Base-by-base conservation (phyloP, 2,797 vertebrate species). In the Cossypha polioptera region DNA sequence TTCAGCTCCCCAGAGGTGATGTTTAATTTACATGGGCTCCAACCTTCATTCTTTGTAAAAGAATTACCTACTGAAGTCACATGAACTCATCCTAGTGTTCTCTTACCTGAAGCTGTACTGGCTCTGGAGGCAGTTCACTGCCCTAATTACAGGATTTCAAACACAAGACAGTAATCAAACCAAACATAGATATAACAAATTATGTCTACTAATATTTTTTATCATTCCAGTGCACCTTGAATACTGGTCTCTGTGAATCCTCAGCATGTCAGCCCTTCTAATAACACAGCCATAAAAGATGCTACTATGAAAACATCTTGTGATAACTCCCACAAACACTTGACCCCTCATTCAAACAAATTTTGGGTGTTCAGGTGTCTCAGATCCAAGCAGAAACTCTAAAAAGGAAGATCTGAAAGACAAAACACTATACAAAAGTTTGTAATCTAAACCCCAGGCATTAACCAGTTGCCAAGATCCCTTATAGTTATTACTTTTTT, bases 111-210 rank as follows among this genome's bases (percentile, higher is more conserved):
- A 68, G 81, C 19, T 73, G 55, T 38, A 2, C 20, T 43, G 93
- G 51, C 94, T 86, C 95, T 84, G 73, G 93, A 86, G 94, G 93
- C 86, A 86, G 47, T 28, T 85, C 0, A 0, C 53, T 31, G 53
- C 77, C 75, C 57, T 95, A 86, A 96, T 96, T 96, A 96, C 94
- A 95, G 72, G 48, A 80, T 83, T 91, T 89, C 91, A 97, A 95
- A 95, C 50, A 51, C 50, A 51, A 96, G 94, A 95, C 92, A 93
- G 54, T 47, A 87, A 95, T 95, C 95, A 96, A 95, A 92, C 45
- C 92, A 97, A 97, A 97, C 86, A 95, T 0, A 91, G 94, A 96
- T 94, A 95, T n/a, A 92, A 90, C 86, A 77, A 95, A 95, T 96
- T 94, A 92, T 78, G 78, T 40, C 93, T 81, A 78, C 87, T 96